Evolutionary conservation across 2,888 invertebrate genomes (phyloP).

Genomic region (Drosophila borborema): DNA sequence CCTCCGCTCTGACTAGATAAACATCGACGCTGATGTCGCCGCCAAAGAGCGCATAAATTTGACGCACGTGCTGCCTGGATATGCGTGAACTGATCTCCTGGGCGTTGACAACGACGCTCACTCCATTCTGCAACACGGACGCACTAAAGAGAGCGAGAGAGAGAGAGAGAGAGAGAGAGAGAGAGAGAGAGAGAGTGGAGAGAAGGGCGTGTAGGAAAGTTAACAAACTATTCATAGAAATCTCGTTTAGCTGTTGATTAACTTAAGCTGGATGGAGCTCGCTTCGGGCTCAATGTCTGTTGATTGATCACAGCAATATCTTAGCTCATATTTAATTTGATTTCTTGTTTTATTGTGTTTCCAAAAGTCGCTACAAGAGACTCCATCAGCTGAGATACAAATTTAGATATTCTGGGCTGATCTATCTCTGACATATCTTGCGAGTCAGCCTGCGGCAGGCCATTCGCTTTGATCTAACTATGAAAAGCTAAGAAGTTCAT

Average conservation of each 20-base stretch:
- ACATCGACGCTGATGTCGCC: slow-evolving; percentile 86
- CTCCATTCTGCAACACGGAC: slow-evolving; percentile 85
- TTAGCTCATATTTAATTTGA: slow-evolving; percentile 53
- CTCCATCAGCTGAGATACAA: slow-evolving; percentile 2
- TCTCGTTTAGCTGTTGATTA: slow-evolving; percentile 42
- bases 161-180: neutral
- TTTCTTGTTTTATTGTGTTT: slow-evolving; percentile 26
- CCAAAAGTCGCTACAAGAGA: slow-evolving; percentile 25
- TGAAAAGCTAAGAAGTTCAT: slow-evolving; percentile 5
- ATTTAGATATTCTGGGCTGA: slow-evolving; percentile 1
- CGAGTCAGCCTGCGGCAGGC: slow-evolving; percentile 14
- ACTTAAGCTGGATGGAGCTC: slow-evolving; percentile 7
- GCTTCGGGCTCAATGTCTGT: slow-evolving; percentile 21
- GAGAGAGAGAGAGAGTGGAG: neutral
- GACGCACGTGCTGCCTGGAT: slow-evolving; percentile 87
- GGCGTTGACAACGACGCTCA: slow-evolving; percentile 88
- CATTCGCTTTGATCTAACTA: slow-evolving; percentile 12
- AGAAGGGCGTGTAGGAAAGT: neutral
- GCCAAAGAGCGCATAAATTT: slow-evolving; percentile 86
- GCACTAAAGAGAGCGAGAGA: slow-evolving; percentile 57
- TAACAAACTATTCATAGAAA: slow-evolving; percentile 41
- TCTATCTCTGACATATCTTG: slow-evolving; percentile 12
- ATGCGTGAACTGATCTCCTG: slow-evolving; percentile 88
- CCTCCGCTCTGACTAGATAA: slow-evolving; percentile 90
- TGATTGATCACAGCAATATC: slow-evolving; percentile 62